Base-by-base conservation (phyloP, 1,140 invertebrate genomes). In the Luehdorfia chinensis region DNA sequence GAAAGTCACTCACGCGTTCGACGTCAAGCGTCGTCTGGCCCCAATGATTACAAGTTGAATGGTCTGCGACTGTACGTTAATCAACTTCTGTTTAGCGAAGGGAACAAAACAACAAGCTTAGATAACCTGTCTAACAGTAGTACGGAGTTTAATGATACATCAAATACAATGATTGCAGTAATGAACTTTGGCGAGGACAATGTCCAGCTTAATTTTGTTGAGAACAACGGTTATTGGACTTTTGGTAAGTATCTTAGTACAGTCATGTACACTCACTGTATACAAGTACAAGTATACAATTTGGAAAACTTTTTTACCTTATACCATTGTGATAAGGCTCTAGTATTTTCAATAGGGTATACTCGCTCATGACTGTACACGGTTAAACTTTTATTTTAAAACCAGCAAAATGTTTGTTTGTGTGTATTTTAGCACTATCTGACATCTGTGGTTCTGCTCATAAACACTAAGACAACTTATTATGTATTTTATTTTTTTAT, bases 141-240 rank as follows among this genome's bases (percentile, higher is more conserved):
- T 0, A 55, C 63, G 0, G 36, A 15, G 0, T 37, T 69, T 12
- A 61, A 62, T 4, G 46, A 43, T 0, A 52, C 31, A 0, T 14
- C 49, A 1, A 28, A 6, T 1, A 43, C 23, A 1, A 62, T 68
- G 48, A 59, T 49, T 13, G 62, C 70, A 0, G 65, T 60, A 1
- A 46, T 84, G 39, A 47, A 41, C 4, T 81, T 68, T 27, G 60
- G 55, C 1, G 55, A 61, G 1, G 51, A 46, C 7, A 66, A 41
- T 8, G 23, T 81, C 3, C 51, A 51, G 2, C 46, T 84, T 5
- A 72, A 75, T 48, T 84, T 84, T 45, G 27, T 48, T 5, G 14
- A 52, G 8, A 48, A 59, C 4, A 37, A 28, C n/a, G 80, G 80
- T 27, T 84, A 81, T 50, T 84, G 80, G 80, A 69, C 55, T 37